Percentiles rank a stretch among this genome's conserved stretches.
These are phyloP conservation scores for Paedocypris sp. DNA, from an alignment of 2,113 vertebrate genomes.

Conservation along the genomic window DNA sequence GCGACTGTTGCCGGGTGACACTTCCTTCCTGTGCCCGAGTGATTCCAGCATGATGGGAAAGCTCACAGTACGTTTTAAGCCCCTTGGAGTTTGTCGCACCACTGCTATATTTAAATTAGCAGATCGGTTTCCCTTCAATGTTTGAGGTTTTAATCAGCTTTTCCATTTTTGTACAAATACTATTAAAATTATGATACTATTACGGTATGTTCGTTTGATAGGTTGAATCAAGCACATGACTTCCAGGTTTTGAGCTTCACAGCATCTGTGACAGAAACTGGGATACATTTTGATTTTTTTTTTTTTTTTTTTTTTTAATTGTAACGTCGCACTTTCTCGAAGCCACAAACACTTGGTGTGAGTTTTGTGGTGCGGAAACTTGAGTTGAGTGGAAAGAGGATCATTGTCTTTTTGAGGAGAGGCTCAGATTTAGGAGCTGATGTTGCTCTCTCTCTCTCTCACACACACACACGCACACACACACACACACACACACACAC, in stretches of 20 bases:
- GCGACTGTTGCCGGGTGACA: slow-evolving; percentile 1
- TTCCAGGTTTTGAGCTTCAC: no score
- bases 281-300: no score
- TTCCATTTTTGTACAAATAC: background rate
- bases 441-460: slow-evolving; percentile 1
- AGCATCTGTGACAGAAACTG: no score
- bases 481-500: background rate
- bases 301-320: no score
- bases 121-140: background rate
- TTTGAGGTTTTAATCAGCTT: background rate
- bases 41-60: slow-evolving; percentile 15
- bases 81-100: background rate
- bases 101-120: slow-evolving; percentile 6
- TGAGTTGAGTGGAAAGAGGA: slow-evolving; percentile 10
- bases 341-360: background rate
- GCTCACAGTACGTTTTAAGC: background rate
- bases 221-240: no score
- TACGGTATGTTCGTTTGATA: no score
- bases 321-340: no score
- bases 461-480: slow-evolving; percentile 5
- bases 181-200: no score
- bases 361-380: slow-evolving; percentile 14
- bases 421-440: background rate
- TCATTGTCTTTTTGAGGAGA: background rate
- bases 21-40: slow-evolving; percentile 10